phyloP scores from a whole-genome alignment of 2,113 vertebrate species.

The Connochaetes taurinus region DNA sequence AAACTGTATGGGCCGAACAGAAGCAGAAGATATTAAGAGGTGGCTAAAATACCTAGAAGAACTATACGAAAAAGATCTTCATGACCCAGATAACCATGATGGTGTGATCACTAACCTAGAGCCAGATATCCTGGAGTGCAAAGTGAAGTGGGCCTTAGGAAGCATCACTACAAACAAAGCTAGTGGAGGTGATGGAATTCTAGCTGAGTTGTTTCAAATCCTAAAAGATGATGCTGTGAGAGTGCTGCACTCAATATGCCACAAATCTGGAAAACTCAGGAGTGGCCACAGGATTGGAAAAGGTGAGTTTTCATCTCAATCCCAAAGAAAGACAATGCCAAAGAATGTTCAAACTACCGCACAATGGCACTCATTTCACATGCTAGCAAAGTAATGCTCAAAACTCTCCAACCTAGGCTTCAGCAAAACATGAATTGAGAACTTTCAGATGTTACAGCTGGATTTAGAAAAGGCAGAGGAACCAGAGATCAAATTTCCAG shows the following conservation, averaged over 20 bases:
- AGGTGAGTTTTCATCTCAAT: neutral
- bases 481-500: neutral
- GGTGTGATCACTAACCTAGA: neutral
- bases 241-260: neutral
- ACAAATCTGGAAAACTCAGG: neutral
- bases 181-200: neutral
- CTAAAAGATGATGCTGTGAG: neutral
- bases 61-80: neutral
- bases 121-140: neutral
- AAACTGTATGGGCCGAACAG: neutral
- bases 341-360: neutral
- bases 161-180: neutral
- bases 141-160: neutral
- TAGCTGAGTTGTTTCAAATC: neutral
- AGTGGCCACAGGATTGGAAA: neutral
- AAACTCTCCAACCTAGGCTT: neutral
- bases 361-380: neutral
- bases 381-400: neutral
- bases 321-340: neutral
- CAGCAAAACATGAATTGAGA: neutral
- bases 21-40: neutral
- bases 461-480: neutral
- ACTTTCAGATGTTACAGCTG: neutral
- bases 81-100: neutral
- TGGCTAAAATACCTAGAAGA: neutral